Evolutionary conservation across 2,113 vertebrate genomes (phyloP).

Genomic region (Pelmatolapia mariae): DNA sequence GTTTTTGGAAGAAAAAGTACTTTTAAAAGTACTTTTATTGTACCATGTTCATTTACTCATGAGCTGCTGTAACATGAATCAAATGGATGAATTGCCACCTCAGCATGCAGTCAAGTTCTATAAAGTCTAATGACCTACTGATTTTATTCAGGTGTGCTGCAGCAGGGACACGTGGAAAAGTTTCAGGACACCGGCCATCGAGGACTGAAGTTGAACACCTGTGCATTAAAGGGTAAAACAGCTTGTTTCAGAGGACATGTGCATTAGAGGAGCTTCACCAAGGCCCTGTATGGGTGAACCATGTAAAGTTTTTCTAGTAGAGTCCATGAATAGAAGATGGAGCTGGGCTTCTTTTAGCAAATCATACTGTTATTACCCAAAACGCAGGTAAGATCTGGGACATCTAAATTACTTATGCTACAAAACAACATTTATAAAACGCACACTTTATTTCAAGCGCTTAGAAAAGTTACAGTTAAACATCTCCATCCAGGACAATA

Average conservation of each 20-base stretch:
- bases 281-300: background rate
- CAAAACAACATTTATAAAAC: constrained; percentile 10
- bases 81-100: background rate
- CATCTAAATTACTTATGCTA: background rate
- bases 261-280: background rate
- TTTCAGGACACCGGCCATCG: background rate
- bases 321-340: background rate
- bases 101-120: background rate
- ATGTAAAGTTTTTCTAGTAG: background rate
- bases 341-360: background rate
- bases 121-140: background rate
- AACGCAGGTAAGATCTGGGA: background rate
- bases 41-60: background rate
- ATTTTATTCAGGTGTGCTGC: background rate
- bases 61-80: background rate
- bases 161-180: background rate
- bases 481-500: background rate
- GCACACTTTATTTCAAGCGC: constrained; percentile 59
- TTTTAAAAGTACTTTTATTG: background rate
- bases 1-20: background rate
- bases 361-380: background rate
- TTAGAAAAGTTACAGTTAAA: constrained; percentile 64
- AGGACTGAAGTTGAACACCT: background rate
- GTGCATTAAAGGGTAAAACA: background rate
- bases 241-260: background rate